Percentiles rank a stretch among this genome's conserved stretches.
phyloP scores from a whole-genome alignment of 2,113 vertebrate genomes.

The Tretioscincus oriximinensis region DNA sequence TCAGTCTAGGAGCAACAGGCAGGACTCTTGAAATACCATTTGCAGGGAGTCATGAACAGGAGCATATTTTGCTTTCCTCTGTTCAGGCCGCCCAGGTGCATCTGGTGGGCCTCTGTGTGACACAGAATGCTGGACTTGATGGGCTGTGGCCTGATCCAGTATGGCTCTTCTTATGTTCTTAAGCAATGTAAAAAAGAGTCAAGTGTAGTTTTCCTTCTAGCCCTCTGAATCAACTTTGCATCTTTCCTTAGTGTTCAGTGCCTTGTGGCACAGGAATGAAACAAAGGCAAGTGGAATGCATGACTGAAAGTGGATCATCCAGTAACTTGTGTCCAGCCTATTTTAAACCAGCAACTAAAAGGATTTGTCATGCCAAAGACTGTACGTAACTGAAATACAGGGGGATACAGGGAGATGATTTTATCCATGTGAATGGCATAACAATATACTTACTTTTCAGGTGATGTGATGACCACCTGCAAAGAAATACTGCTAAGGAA shows the following conservation, averaged over 20 bases:
- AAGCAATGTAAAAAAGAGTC: neutral
- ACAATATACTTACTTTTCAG: slow-evolving; percentile 69
- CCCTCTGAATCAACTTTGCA: slow-evolving; percentile 27
- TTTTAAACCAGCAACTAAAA: slow-evolving; percentile 82
- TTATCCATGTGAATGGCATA: slow-evolving; percentile 25
- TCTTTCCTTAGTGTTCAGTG: slow-evolving; percentile 83
- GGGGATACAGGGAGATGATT: slow-evolving; percentile 1
- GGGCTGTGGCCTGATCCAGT: too few species aligned
- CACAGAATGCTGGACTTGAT: too few species aligned
- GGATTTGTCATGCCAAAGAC: slow-evolving; percentile 77
- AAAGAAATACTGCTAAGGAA: slow-evolving; percentile 84
- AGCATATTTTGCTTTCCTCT: too few species aligned
- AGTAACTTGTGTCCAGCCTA: slow-evolving; percentile 80
- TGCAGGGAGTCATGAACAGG: too few species aligned
- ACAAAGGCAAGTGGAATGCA: slow-evolving; percentile 83
- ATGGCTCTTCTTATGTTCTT: too few species aligned
- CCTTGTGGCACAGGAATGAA: slow-evolving; percentile 85
- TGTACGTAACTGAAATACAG: slow-evolving; percentile 79
- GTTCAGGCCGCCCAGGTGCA: too few species aligned
- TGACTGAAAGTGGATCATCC: slow-evolving; percentile 72
- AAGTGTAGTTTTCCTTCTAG: neutral
- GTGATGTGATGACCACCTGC: slow-evolving; percentile 83
- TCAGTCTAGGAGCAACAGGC: neutral
- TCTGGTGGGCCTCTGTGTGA: too few species aligned
- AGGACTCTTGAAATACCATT: too few species aligned